Base-by-base conservation (phyloP, 2,113 vertebrate genomes). In the Carassius auratus region DNA sequence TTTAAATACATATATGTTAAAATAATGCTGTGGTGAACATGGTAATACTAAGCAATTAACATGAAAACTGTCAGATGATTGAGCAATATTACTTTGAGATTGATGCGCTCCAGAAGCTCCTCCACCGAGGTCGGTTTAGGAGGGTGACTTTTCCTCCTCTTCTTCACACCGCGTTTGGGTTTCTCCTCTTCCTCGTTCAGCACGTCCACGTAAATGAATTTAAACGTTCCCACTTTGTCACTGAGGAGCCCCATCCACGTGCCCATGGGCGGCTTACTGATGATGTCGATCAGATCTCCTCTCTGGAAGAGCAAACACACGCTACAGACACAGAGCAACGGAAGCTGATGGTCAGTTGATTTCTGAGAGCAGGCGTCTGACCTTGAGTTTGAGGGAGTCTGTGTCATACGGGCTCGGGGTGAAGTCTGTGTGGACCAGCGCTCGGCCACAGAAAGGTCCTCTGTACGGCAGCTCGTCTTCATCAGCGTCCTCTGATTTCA, bases 211-310 rank as follows among this genome's bases (percentile, higher is more conserved):
- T 99, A 99, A 89, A 99, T 98, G 92, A 99, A 99, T 89, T 99
- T 99, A 93, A 99, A 99, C 1, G 98, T 99, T 85, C 98, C 98
- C 1, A 99, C 98, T 90, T 99, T 99, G 78, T 97, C 97, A 89
- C 96, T 97, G 87, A 99, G 81, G 87, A 99, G 95, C 21, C 98
- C 98, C 98, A 99, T 99, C 98, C 98, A 99, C 4, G 98, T 99
- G 3, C 98, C 98, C 97, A 99, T 99, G 8, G 98, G 98, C 0
- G 98, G 98, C 78, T 99, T 99, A 91, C 97, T 99, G 90, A 99
- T 99, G 86, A 99, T 96, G 48, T 99, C 97, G 12, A 99, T 98
- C 88, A 98, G 91, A 21, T 99, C 97, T 30, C 97, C 98, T 81
- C 95, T 97, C 98, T 99, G 94, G 14, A 57, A 87, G 5, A 87